Evolutionary conservation across 2,113 vertebrate species (phyloP).

Genomic region (Pyrgilauda ruficollis): DNA sequence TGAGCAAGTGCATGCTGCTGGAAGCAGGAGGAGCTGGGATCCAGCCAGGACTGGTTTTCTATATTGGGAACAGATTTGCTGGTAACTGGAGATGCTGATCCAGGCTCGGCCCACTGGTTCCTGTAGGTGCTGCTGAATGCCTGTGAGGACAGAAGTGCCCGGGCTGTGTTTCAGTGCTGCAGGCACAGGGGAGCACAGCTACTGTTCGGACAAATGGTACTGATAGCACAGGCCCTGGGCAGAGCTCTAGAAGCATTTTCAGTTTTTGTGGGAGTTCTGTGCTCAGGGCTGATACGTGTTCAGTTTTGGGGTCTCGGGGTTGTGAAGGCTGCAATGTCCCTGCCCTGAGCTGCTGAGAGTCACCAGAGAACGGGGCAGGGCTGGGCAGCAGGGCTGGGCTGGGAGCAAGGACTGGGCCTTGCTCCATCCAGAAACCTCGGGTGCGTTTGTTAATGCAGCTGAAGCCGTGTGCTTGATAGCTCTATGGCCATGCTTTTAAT

Average conservation of each 20-base stretch:
- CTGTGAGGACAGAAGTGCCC: neutral
- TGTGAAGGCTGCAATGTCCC: neutral
- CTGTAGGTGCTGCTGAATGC: neutral
- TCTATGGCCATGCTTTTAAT: constrained; percentile 74
- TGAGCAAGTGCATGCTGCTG: neutral
- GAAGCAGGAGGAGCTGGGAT: neutral
- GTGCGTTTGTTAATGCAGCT: neutral
- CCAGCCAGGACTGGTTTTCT: neutral
- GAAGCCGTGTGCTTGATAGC: constrained; percentile 26
- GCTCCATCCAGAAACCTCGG: neutral
- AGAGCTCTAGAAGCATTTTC: neutral
- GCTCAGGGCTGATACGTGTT: rapidly evolving
- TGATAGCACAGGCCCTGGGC: neutral
- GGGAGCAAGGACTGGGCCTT: neutral
- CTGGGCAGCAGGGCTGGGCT: neutral
- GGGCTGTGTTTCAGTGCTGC: neutral
- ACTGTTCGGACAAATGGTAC: rapidly evolving
- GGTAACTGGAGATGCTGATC: neutral
- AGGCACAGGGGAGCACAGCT: neutral
- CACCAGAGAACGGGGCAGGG: neutral
- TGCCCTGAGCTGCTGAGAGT: neutral
- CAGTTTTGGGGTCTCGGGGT: neutral
- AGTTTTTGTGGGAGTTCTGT: neutral
- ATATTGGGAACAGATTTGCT: neutral
- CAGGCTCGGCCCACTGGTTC: rapidly evolving